Evolutionary conservation across 2,113 vertebrate species (phyloP).

Genomic region (Urocolius indicus): DNA sequence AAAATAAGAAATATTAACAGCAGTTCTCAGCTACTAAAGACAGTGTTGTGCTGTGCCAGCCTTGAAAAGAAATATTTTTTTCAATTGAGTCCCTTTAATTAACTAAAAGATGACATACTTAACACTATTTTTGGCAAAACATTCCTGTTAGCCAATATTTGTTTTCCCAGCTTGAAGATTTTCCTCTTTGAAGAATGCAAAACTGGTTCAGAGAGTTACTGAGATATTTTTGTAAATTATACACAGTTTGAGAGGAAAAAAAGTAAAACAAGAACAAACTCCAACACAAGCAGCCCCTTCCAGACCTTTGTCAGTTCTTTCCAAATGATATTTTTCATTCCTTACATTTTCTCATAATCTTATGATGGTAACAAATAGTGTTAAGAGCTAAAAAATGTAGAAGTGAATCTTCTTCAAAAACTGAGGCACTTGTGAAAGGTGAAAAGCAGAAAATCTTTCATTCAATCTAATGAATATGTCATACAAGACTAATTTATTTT

Average conservation of each 20-base stretch:
- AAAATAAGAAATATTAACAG: not conserved
- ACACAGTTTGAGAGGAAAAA: rapidly evolving
- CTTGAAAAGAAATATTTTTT: not conserved
- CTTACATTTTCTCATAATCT: not conserved
- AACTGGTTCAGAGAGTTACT: not conserved
- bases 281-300: not conserved
- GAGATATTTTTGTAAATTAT: not conserved
- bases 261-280: not conserved
- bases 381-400: not conserved
- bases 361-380: not conserved
- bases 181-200: not conserved
- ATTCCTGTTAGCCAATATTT: not conserved
- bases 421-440: not conserved
- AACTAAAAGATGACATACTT: not conserved
- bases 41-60: not conserved
- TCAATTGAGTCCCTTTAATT: not conserved
- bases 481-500: not conserved
- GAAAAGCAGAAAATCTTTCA: conserved; percentile 4
- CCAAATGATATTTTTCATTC: not conserved
- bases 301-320: not conserved
- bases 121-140: not conserved
- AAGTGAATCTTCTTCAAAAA: not conserved
- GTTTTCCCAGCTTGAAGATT: not conserved
- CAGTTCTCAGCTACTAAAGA: not conserved
- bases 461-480: not conserved